Evolutionary conservation across 1,140 invertebrate genomes (phyloP).

Genomic region (Lasaia peninsularis): DNA sequence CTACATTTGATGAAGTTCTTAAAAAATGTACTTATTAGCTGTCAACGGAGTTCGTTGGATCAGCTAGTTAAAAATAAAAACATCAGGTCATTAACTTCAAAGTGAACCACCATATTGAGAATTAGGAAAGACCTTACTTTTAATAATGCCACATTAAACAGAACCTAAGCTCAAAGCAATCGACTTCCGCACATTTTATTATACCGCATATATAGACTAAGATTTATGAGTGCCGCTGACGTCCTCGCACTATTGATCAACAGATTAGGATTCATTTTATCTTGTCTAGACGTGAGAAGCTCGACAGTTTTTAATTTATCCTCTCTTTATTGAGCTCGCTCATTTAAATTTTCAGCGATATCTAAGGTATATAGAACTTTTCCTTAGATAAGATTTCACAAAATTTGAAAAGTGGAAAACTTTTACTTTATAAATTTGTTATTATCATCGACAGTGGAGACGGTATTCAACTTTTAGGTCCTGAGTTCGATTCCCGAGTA

Average conservation of each 20-base stretch:
- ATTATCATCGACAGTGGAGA: too few species aligned
- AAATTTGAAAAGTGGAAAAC: too few species aligned
- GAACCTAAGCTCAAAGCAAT: constrained; percentile 13
- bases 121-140: constrained; percentile 16
- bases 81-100: constrained; percentile 9
- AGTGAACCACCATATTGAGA: constrained; percentile 9
- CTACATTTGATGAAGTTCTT: too few species aligned
- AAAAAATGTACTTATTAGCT: too few species aligned
- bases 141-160: constrained; percentile 10
- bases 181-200: constrained; percentile 21
- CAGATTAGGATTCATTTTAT: not conserved
- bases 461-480: too few species aligned
- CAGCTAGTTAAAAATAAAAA: too few species aligned
- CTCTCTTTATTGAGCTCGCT: not conserved
- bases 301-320: not conserved
- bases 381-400: too few species aligned
- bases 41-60: too few species aligned
- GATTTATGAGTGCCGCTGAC: constrained; percentile 18
- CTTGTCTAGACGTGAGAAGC: not conserved
- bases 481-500: too few species aligned
- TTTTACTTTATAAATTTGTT: too few species aligned
- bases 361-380: not conserved
- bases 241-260: constrained; percentile 20
- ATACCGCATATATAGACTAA: constrained; percentile 14
- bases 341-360: not conserved